Evolutionary conservation across 2,888 invertebrate species (phyloP).

Genomic region (Octonoba sinensis): DNA sequence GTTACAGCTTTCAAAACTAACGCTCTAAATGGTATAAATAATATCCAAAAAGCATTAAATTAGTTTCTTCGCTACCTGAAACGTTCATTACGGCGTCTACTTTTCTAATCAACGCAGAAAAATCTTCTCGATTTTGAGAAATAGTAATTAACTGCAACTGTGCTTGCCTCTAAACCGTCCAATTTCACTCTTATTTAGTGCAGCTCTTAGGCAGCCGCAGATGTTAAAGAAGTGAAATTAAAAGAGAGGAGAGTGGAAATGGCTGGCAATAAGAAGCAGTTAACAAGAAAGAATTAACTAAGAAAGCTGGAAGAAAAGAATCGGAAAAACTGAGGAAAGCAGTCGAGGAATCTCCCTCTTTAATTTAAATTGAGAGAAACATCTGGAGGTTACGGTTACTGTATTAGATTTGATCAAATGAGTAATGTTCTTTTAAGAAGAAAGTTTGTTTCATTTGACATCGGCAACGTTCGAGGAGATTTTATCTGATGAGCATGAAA

Average conservation of each 20-base stretch:
- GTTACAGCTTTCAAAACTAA: no score
- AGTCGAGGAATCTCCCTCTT: slow-evolving; percentile 3
- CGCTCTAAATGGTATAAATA: slow-evolving; percentile 33
- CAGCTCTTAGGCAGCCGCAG: slow-evolving; percentile 29
- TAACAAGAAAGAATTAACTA: no score
- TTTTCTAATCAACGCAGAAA: slow-evolving; percentile 49
- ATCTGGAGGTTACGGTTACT: neutral
- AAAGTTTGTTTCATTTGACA: no score
- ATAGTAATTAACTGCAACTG: slow-evolving; percentile 56
- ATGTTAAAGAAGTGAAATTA: slow-evolving; percentile 35
- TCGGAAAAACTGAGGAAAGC: neutral
- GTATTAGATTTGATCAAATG: no score
- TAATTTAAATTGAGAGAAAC: slow-evolving; percentile 43
- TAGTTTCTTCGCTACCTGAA: slow-evolving; percentile 29
- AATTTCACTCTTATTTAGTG: slow-evolving; percentile 48
- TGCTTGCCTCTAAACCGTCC: slow-evolving; percentile 19
- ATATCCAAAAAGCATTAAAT: slow-evolving; percentile 53
- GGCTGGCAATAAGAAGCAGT: no score
- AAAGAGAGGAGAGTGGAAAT: slow-evolving; percentile 11
- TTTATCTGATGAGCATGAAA: no score
- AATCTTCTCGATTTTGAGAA: slow-evolving; percentile 52
- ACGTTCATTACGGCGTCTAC: slow-evolving; percentile 30
- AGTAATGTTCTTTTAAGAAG: no score
- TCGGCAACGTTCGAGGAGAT: no score
- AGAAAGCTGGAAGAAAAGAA: neutral